Conservation (phyloP, 2,113 vertebrate species). For the Synodontis membranacea region DNA sequence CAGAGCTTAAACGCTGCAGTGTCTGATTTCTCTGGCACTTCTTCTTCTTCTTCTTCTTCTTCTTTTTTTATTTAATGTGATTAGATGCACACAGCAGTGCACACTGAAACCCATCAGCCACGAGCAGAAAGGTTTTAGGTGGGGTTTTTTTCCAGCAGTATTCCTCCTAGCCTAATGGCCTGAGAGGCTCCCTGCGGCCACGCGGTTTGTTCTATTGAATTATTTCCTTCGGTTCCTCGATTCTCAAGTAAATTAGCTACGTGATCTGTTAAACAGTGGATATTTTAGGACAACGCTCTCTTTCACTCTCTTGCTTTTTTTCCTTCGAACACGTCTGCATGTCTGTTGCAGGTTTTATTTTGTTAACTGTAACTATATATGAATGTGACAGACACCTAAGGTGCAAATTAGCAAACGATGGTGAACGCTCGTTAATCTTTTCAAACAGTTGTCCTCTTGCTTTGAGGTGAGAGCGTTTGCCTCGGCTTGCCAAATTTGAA, state of each 20-base stretch:
- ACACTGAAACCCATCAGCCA: conserved; percentile 8
- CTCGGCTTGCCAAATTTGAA: too few species aligned
- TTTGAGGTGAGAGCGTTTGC: too few species aligned
- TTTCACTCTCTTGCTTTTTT: not conserved
- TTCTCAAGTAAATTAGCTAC: not conserved
- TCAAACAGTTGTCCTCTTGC: too few species aligned
- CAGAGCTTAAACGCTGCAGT: not conserved
- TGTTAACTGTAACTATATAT: not conserved
- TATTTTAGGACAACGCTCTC: not conserved
- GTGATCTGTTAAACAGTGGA: not conserved
- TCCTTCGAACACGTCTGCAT: not conserved
- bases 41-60: too few species aligned
- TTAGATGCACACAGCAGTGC: conserved; percentile 1
- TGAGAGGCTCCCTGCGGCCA: not conserved
- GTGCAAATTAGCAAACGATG: too few species aligned
- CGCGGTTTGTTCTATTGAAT: not conserved
- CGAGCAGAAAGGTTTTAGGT: conserved; percentile 16
- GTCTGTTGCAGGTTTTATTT: not conserved
- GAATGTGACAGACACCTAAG: not conserved
- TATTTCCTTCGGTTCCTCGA: not conserved
- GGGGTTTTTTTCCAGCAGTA: conserved; percentile 13
- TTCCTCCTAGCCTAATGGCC: not conserved
- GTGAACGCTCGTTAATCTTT: too few species aligned
- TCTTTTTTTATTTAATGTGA: conserved; percentile 9
- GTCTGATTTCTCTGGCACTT: not conserved